A percentile compares a stretch with the other conserved stretches of the same genome.
These are phyloP conservation scores for Priocnemis perturbator DNA, from an alignment of 2,888 invertebrate genomes.

Conservation along the genomic window DNA sequence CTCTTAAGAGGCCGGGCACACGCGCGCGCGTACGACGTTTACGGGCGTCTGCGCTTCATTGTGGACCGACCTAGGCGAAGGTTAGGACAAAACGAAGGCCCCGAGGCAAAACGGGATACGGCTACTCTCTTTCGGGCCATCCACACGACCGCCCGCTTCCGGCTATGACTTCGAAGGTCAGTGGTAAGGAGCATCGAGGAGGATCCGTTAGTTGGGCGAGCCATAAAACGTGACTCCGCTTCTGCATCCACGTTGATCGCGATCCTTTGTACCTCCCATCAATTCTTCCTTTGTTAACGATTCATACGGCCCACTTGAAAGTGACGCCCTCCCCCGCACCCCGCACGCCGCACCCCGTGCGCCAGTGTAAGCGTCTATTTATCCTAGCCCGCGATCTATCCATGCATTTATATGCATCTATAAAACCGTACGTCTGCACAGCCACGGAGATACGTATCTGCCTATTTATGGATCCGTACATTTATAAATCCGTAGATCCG, in stretches of 20 bases:
- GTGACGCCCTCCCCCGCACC: no score
- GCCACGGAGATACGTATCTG: no score
- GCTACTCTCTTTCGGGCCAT: constrained; percentile 16
- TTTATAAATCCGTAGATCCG: no score
- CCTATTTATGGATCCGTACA: no score
- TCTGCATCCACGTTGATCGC: no score
- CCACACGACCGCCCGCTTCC: constrained; percentile 29
- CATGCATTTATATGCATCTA: no score
- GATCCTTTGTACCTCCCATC: constrained; percentile 4
- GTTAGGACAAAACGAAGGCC: constrained; percentile 37
- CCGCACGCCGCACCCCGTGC: no score
- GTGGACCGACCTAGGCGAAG: constrained; percentile 45
- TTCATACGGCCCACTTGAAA: background rate
- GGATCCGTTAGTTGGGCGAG: constrained; percentile 38
- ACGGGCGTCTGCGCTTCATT: constrained; percentile 8
- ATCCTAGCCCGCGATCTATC: no score
- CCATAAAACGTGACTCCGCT: constrained; percentile 9
- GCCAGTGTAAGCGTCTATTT: no score
- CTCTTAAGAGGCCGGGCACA: background rate
- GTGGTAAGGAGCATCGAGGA: constrained; percentile 36
- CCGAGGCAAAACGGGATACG: constrained; percentile 43
- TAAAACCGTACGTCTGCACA: no score
- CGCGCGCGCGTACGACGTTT: background rate
- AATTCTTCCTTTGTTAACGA: background rate
- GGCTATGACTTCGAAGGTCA: constrained; percentile 42